These are phyloP conservation scores for Hololepta plana DNA, from an alignment of 2,888 invertebrate genomes.

Conservation along the genomic window DNA sequence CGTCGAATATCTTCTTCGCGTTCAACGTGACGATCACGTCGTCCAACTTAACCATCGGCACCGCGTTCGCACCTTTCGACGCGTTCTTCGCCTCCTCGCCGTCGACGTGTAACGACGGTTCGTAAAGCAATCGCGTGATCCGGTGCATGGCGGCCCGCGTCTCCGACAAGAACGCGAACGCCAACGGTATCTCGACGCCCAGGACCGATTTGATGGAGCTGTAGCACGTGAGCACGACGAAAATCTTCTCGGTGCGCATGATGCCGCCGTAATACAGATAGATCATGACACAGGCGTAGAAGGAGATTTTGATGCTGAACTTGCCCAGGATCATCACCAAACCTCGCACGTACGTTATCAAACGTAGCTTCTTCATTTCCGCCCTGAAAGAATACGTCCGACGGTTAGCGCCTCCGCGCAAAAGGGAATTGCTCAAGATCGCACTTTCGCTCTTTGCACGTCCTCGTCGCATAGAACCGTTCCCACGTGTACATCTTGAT, in stretches of 20 bases:
- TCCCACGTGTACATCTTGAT: constrained; percentile 39
- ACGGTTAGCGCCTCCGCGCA: constrained; percentile 6
- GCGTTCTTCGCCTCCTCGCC: background rate
- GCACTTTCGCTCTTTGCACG: constrained; percentile 56
- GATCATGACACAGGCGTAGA: constrained; percentile 17
- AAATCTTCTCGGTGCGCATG: constrained; percentile 67
- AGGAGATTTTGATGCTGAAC: constrained; percentile 18
- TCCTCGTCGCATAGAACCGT: constrained; percentile 35
- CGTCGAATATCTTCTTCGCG: constrained; percentile 20
- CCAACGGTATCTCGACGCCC: constrained; percentile 79
- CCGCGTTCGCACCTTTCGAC: constrained; percentile 27
- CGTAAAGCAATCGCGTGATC: too few relatives aligned
- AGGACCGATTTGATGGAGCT: constrained; percentile 70
- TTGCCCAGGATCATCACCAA: constrained; percentile 15
- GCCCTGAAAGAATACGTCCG: constrained; percentile 34
- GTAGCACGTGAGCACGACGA: constrained; percentile 78
- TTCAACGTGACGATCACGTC: too few relatives aligned
- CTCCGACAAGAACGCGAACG: too few relatives aligned
- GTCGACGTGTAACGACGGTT: too few relatives aligned
- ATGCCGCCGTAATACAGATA: constrained; percentile 37
- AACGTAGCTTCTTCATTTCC: constrained; percentile 38
- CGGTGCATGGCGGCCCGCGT: constrained; percentile 4
- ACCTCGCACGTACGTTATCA: constrained; percentile 18
- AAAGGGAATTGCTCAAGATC: constrained; percentile 7
- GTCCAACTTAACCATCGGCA: constrained; percentile 41